Conservation (phyloP, 2,888 invertebrate genomes). For the Thyatira batis region DNA sequence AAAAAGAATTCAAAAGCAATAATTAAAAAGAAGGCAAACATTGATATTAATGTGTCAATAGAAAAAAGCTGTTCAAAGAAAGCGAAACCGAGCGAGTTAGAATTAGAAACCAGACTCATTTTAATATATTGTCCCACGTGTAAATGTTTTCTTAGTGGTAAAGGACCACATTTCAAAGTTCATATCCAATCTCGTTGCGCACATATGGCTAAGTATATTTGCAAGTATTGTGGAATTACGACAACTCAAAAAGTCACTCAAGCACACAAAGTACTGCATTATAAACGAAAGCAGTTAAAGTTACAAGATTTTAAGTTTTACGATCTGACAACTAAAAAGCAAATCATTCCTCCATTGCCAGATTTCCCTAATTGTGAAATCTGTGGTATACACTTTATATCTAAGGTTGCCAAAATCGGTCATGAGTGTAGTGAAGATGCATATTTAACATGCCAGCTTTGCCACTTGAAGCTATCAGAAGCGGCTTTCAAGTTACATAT, state of each 20-base stretch:
- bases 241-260: constrained; percentile 38
- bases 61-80: neutral
- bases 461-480: constrained; percentile 50
- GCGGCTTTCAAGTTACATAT: constrained; percentile 55
- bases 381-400: constrained; percentile 54
- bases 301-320: constrained; percentile 57
- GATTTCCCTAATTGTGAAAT: constrained; percentile 51
- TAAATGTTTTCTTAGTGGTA: constrained; percentile 46
- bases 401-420: constrained; percentile 31
- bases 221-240: constrained; percentile 57
- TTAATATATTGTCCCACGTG: constrained; percentile 52
- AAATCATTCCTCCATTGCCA: constrained; percentile 55
- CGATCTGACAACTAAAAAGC: constrained; percentile 42
- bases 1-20: neutral
- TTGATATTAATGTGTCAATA: neutral
- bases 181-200: constrained; percentile 44
- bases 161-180: constrained; percentile 23
- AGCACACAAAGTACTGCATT: constrained; percentile 48
- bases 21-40: neutral
- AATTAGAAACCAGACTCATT: constrained; percentile 11
- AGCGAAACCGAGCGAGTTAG: neutral
- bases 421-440: constrained; percentile 49
- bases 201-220: constrained; percentile 37
- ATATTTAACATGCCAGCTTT: constrained; percentile 48
- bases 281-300: constrained; percentile 33